Percentiles rank a stretch among this genome's conserved stretches.
Conservation (phyloP, 2,888 invertebrate genomes). For the Strigamia crassipes region DNA sequence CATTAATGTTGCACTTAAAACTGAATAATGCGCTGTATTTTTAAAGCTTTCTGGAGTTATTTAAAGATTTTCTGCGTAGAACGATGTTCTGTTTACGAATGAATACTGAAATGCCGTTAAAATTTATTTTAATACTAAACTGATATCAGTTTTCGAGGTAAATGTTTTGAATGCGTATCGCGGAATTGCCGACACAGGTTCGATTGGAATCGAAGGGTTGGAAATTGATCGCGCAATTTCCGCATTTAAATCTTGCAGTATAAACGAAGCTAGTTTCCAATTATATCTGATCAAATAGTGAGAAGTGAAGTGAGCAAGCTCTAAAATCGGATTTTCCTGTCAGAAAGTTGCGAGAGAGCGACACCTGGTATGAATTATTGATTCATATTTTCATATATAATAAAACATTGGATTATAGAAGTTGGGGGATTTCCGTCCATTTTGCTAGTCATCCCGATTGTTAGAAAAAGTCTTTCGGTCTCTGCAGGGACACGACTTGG, state of each 20-base stretch:
- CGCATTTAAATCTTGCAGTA: not conserved
- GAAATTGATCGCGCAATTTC: too few relatives aligned
- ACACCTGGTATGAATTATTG: not conserved
- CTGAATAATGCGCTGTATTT: not conserved
- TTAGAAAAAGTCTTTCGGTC: slow-evolving; percentile 10
- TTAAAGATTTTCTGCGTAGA: not conserved
- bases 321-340: not conserved
- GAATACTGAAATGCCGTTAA: too few relatives aligned
- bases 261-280: not conserved
- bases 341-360: not conserved
- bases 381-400: not conserved
- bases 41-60: not conserved
- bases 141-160: too few relatives aligned
- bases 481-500: not conserved
- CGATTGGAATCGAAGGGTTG: too few relatives aligned
- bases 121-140: too few relatives aligned
- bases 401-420: not conserved
- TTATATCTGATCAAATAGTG: not conserved
- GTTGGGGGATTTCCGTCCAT: not conserved
- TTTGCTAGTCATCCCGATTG: not conserved
- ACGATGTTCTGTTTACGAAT: too few relatives aligned
- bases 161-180: too few relatives aligned
- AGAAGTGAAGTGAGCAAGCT: not conserved
- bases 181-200: too few relatives aligned
- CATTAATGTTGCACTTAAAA: not conserved